A percentile compares a stretch with the other conserved stretches of the same genome.
phyloP scores from a whole-genome alignment of 1,140 invertebrate genomes.

The Macrotrachela quadricornifera region DNA sequence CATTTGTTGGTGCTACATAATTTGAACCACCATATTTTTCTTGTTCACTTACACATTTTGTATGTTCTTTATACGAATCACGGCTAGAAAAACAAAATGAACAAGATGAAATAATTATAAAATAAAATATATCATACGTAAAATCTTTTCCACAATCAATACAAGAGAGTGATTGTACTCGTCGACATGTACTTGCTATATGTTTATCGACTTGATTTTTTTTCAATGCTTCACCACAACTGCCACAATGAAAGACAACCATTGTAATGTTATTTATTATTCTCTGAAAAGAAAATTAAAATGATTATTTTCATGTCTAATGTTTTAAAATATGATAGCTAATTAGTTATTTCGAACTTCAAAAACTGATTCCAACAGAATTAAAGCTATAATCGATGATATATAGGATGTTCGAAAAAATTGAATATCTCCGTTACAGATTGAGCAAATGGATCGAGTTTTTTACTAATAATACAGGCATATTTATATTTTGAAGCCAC shows the following conservation, averaged over 20 bases:
- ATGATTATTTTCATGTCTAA: no score
- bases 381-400: no score
- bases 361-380: no score
- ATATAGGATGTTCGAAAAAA: no score
- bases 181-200: constrained; percentile 38
- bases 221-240: constrained; percentile 65
- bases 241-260: constrained; percentile 74
- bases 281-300: no score
- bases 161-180: constrained; percentile 35
- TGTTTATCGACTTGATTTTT: constrained; percentile 77
- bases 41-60: constrained; percentile 70
- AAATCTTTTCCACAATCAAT: constrained; percentile 77
- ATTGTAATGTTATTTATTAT: constrained; percentile 30
- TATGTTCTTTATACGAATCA: constrained; percentile 56
- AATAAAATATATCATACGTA: constrained; percentile 32
- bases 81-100: constrained; percentile 37
- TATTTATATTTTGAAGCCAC: no score
- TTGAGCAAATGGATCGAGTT: no score
- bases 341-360: no score
- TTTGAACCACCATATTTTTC: constrained; percentile 60
- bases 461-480: no score
- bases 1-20: constrained; percentile 44
- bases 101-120: neutral
- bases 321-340: no score
- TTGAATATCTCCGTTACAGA: no score